Evolutionary conservation across 2,113 vertebrate species (phyloP).

Genomic region (Pao palembangensis): DNA sequence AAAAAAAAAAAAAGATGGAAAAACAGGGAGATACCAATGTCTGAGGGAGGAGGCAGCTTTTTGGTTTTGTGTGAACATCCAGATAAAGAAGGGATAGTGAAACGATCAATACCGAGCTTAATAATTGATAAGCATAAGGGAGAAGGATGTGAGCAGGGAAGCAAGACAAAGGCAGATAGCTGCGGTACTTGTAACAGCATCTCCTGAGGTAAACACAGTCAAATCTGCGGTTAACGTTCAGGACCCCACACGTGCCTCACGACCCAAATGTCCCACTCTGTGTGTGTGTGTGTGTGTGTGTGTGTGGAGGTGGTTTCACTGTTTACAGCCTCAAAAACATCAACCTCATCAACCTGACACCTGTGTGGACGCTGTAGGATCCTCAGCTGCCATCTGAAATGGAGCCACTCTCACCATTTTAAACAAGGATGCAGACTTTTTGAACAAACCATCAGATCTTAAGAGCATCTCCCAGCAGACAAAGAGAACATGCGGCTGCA

Average conservation of each 20-base stretch:
- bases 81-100: slow-evolving; percentile 76
- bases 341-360: slow-evolving; percentile 31
- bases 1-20: slow-evolving; percentile 50
- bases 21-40: slow-evolving; percentile 68
- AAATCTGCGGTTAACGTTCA: slow-evolving; percentile 73
- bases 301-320: slow-evolving; percentile 54
- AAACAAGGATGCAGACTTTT: neutral
- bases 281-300: too few species aligned
- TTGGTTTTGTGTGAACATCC: slow-evolving; percentile 75
- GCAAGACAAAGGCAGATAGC: slow-evolving; percentile 46
- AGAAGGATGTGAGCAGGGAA: slow-evolving; percentile 49
- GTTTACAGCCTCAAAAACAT: slow-evolving; percentile 58
- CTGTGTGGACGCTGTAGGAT: slow-evolving; percentile 20
- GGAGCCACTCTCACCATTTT: neutral
- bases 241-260: slow-evolving; percentile 53
- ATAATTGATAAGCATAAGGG: slow-evolving; percentile 79
- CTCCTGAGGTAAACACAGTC: slow-evolving; percentile 73
- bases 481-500: slow-evolving; percentile 54
- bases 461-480: slow-evolving; percentile 43
- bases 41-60: slow-evolving; percentile 68
- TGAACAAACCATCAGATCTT: slow-evolving; percentile 1
- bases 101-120: slow-evolving; percentile 78
- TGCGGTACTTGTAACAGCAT: slow-evolving; percentile 65
- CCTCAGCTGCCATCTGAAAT: slow-evolving; percentile 18
- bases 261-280: slow-evolving; percentile 18